Evolutionary conservation across 2,888 invertebrate species (phyloP).

Genomic region (Alviniconcha strummeri): DNA sequence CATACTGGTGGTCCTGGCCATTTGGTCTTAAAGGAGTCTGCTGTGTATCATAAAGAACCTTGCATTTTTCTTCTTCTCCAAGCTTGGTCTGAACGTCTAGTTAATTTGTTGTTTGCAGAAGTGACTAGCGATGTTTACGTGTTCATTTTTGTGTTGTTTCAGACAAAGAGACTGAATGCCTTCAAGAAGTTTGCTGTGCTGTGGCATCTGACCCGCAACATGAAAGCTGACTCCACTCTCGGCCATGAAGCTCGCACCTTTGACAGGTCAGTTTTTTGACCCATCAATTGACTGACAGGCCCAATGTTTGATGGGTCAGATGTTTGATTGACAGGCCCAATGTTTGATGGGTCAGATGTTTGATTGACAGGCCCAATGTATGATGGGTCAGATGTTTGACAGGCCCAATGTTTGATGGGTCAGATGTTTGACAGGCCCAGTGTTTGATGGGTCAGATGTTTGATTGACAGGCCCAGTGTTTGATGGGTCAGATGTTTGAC

Average conservation of each 20-base stretch:
- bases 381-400: conserved; percentile 75
- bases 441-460: background rate
- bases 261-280: conserved; percentile 76
- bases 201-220: conserved; percentile 86
- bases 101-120: too few species aligned
- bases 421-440: background rate
- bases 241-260: conserved; percentile 76
- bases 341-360: background rate
- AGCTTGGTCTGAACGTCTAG: too few species aligned
- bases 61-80: too few species aligned
- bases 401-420: conserved; percentile 73
- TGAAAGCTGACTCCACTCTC: conserved; percentile 71
- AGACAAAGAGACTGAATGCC: conserved; percentile 76
- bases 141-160: conserved; percentile 26
- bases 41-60: too few species aligned
- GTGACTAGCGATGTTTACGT: too few species aligned
- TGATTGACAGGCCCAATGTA: too few species aligned
- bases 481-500: too few species aligned
- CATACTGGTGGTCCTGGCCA: too few species aligned
- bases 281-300: background rate
- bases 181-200: conserved; percentile 81
- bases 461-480: too few species aligned
- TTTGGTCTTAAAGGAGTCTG: too few species aligned
- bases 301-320: background rate
- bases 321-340: background rate